Evolutionary conservation across 2,797 vertebrate species (phyloP).

Genomic region (Allobates femoralis): DNA sequence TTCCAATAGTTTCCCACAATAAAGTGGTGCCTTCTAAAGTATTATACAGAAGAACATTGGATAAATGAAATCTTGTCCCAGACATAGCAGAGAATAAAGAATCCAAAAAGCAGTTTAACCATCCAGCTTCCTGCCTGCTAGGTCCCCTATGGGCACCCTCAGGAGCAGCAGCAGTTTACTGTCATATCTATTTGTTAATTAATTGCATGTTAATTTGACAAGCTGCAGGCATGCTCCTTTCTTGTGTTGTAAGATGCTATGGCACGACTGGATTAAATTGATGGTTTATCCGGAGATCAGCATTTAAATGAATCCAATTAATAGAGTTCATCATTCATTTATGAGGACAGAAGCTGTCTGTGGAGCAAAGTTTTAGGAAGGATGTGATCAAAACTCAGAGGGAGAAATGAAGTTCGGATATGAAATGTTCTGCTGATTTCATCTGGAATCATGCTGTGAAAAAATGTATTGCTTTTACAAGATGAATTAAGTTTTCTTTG

Average conservation of each 20-base stretch:
- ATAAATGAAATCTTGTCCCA: conserved; percentile 26
- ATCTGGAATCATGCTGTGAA: conserved; percentile 14
- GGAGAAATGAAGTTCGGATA: conserved; percentile 10
- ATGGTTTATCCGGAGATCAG: conserved; percentile 65
- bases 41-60: conserved; percentile 22
- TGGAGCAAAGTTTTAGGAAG: conserved; percentile 47
- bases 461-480: conserved; percentile 20
- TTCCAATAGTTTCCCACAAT: conserved; percentile 25
- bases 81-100: conserved; percentile 30
- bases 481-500: conserved; percentile 12
- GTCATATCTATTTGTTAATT: conserved; percentile 62
- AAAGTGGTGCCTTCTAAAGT: conserved; percentile 22
- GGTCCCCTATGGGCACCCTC: conserved; percentile 53
- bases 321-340: conserved; percentile 81
- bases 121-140: conserved; percentile 39
- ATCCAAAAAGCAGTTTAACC: conserved; percentile 36
- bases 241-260: conserved; percentile 66
- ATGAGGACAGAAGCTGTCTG: conserved; percentile 67
- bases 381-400: conserved; percentile 34
- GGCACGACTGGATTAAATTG: conserved; percentile 62
- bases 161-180: conserved; percentile 57
- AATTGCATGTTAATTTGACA: conserved; percentile 64
- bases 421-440: background rate
- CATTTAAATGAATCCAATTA: conserved; percentile 70
- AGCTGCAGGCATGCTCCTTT: conserved; percentile 51